phyloP scores from a whole-genome alignment of 2,888 invertebrate species.

The Stenoptilia bipunctidactyla region DNA sequence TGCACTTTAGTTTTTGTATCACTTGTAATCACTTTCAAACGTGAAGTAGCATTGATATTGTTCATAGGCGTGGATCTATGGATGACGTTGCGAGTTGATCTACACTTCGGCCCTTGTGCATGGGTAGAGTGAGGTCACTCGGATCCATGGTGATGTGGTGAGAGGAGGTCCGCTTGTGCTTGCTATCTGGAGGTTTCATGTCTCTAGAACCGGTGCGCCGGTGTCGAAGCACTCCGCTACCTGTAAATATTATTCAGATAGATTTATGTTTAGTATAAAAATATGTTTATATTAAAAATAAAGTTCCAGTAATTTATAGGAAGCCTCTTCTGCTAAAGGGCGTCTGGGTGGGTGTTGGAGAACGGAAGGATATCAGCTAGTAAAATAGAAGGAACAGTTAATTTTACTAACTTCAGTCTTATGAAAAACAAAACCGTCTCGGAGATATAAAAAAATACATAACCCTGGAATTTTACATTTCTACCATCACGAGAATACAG shows the following conservation, averaged over 20 bases:
- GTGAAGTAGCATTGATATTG: neutral
- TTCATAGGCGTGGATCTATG: slow-evolving; percentile 33
- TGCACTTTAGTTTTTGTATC: neutral
- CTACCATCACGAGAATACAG: no score
- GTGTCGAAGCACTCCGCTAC: slow-evolving; percentile 53
- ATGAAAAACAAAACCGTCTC: no score
- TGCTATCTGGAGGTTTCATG: slow-evolving; percentile 36
- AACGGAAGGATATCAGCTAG: no score
- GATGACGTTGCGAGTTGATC: slow-evolving; percentile 43
- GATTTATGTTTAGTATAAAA: no score
- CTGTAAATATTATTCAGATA: neutral
- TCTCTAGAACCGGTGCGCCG: slow-evolving; percentile 74
- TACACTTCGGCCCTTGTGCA: slow-evolving; percentile 55
- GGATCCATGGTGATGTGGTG: slow-evolving; percentile 63
- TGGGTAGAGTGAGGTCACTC: slow-evolving; percentile 36
- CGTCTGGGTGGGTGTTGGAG: no score
- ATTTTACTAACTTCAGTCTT: no score
- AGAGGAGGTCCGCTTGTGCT: slow-evolving; percentile 60
- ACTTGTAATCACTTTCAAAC: slow-evolving; percentile 6
- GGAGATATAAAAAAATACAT: no score
- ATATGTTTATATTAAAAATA: no score
- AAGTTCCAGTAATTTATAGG: no score
- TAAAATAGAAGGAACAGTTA: no score
- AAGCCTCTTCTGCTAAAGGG: no score
- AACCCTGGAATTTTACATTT: no score